Base-by-base conservation (phyloP, 1,140 invertebrate genomes). In the Drosophila kohkoa region DNA sequence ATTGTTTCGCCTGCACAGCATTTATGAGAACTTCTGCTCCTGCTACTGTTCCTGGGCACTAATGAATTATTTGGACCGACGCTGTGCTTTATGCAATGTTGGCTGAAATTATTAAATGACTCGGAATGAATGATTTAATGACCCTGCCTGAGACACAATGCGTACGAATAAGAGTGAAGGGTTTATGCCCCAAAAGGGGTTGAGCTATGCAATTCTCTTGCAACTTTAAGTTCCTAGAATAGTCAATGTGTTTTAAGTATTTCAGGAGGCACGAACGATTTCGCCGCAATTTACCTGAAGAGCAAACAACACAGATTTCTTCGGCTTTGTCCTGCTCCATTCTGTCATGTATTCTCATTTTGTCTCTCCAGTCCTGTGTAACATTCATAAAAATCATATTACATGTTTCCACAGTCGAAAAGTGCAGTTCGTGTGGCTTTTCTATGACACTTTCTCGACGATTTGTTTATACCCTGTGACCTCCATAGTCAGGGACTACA, bases 61-160 rank as follows among this genome's bases (percentile, higher is more conserved):
- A 88, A 88, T 88, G 85, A 88, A 89, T 88, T 88, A 88, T 88
- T 88, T 85, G 77, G 68, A 43, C 49, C 60, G 5, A 49, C 85
- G 83, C 77, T 13, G 32, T 49, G 30, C 52, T 48, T 51, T 62
- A 49, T 48, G 8, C 15, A 54, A 11, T 25, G 65, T 32, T 35
- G 28, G 81, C 77, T 52, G 77, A 85, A 91, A 91, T 91, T 90
- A 91, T 90, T 91, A 88, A 90, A 90, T 90, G 88, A 81, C 75
- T 74, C 75, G 88, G 83, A 90, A 90, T 91, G 83, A 90, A 91
- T 90, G 88, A 90, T 90, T 90, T 90, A 90, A 90, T 90, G 88
- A 90, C 88, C 73, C 58, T 57, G 69, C 45, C 60, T 38, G 38
- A 68, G 65, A 57, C 76, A 76, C 89, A 88, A 88, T 89, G 89